phyloP scores from a whole-genome alignment of 2,113 vertebrate genomes.

The Smithornis capensis region DNA sequence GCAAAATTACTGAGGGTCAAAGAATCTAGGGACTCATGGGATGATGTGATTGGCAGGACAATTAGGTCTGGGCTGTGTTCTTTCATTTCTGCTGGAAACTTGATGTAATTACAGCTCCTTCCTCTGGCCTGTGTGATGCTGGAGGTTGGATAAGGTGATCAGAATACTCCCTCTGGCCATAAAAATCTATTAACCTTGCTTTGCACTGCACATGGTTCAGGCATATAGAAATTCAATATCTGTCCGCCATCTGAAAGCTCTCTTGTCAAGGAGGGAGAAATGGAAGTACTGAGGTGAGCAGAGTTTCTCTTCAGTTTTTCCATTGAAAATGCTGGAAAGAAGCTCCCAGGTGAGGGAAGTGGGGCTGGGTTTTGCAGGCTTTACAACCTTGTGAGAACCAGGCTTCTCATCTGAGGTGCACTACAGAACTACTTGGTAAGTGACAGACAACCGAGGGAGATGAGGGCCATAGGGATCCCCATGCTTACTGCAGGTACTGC shows the following conservation, averaged over 20 bases:
- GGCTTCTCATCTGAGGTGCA: background rate
- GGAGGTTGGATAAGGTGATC: background rate
- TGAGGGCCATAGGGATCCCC: background rate
- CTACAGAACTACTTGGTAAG: background rate
- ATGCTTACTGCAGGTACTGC: background rate
- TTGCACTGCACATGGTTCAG: background rate
- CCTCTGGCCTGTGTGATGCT: background rate
- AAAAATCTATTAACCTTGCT: constrained; percentile 60
- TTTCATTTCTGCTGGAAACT: constrained; percentile 29
- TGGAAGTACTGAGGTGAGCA: background rate
- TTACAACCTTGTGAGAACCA: fast-evolving
- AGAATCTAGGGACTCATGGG: background rate
- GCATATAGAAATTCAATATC: constrained; percentile 41
- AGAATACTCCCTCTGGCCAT: constrained; percentile 21
- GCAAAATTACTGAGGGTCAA: constrained; percentile 18
- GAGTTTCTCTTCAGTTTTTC: background rate
- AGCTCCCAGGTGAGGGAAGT: background rate
- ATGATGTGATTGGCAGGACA: constrained; percentile 41
- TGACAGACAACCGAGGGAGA: fast-evolving
- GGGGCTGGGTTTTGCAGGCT: background rate
- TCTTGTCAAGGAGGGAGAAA: constrained; percentile 13
- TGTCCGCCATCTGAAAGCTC: constrained; percentile 9
- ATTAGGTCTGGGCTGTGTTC: background rate
- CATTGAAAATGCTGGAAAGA: background rate
- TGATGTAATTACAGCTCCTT: constrained; percentile 52